These are phyloP conservation scores for Acronicta alni DNA, from an alignment of 2,888 invertebrate species.

Conservation along the genomic window DNA sequence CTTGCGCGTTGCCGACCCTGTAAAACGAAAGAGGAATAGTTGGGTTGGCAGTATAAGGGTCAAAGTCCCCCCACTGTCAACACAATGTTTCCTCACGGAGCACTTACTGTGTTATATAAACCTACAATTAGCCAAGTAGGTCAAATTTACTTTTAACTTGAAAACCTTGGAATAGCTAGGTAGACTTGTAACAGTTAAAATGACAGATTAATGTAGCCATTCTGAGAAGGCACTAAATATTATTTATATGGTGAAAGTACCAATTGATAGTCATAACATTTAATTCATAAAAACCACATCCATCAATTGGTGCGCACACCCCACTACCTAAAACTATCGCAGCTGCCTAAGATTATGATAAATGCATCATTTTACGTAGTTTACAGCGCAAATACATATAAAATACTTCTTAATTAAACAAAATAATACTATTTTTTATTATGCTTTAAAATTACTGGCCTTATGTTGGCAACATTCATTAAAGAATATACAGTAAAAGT, in stretches of 20 bases:
- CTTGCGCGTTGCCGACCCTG: no score
- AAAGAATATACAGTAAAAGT: slow-evolving; percentile 34
- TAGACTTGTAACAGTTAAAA: slow-evolving; percentile 32
- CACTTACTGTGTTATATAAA: no score
- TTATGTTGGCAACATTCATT: slow-evolving; percentile 53
- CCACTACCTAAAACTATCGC: slow-evolving; percentile 6
- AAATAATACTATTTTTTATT: slow-evolving; percentile 50
- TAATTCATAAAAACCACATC: not conserved
- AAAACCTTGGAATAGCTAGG: no score
- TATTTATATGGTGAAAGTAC: slow-evolving; percentile 23
- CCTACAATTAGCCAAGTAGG: no score
- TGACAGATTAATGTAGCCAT: slow-evolving; percentile 34
- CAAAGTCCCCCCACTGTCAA: no score
- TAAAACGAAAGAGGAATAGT: no score
- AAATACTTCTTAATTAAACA: slow-evolving; percentile 38
- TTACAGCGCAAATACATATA: slow-evolving; percentile 27
- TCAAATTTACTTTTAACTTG: no score
- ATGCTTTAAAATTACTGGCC: slow-evolving; percentile 52
- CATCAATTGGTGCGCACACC: slow-evolving; percentile 33
- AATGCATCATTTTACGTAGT: slow-evolving; percentile 45
- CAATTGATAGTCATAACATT: slow-evolving; percentile 16
- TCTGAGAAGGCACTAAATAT: slow-evolving; percentile 48
- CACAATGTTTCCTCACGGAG: no score
- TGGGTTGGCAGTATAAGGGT: no score
- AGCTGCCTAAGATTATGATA: slow-evolving; percentile 27